Conservation (phyloP, 2,113 vertebrate genomes). For the Natator depressus region DNA sequence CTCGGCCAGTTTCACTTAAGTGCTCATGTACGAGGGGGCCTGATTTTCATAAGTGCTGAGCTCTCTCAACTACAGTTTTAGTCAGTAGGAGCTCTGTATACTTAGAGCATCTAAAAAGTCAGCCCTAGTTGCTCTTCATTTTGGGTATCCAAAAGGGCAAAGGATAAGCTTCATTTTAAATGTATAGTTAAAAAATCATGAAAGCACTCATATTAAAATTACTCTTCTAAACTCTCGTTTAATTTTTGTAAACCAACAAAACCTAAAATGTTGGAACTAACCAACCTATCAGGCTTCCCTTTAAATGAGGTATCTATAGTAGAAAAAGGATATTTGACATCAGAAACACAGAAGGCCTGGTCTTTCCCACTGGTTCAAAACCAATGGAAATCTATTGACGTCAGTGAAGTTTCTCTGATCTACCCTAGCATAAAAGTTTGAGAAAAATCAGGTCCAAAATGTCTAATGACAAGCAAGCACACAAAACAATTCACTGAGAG, state of each 20-base stretch:
- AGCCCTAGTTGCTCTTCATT: not conserved
- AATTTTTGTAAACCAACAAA: not conserved
- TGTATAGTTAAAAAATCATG: not conserved
- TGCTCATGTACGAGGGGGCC: not conserved
- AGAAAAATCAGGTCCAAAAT: not conserved
- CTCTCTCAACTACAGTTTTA: not conserved
- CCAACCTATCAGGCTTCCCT: not conserved
- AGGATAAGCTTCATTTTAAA: not conserved
- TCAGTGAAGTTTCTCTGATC: not conserved
- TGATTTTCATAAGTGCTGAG: not conserved
- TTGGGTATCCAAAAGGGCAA: not conserved
- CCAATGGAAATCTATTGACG: not conserved
- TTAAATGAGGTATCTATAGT: not conserved
- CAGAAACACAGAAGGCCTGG: not conserved
- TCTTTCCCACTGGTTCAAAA: not conserved
- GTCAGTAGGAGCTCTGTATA: not conserved
- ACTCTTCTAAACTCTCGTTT: conserved; percentile 4
- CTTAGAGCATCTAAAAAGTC: not conserved
- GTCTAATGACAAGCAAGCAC: conserved; percentile 22
- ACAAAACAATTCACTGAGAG: conserved; percentile 26
- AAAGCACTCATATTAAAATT: conserved; percentile 8
- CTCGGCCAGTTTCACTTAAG: not conserved
- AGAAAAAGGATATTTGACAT: rapidly evolving
- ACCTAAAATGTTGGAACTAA: not conserved
- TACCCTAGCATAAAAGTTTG: not conserved